A percentile compares a stretch with the other conserved stretches of the same genome.
phyloP scores from a whole-genome alignment of 2,888 invertebrate species.

The Conus canariensis region DNA sequence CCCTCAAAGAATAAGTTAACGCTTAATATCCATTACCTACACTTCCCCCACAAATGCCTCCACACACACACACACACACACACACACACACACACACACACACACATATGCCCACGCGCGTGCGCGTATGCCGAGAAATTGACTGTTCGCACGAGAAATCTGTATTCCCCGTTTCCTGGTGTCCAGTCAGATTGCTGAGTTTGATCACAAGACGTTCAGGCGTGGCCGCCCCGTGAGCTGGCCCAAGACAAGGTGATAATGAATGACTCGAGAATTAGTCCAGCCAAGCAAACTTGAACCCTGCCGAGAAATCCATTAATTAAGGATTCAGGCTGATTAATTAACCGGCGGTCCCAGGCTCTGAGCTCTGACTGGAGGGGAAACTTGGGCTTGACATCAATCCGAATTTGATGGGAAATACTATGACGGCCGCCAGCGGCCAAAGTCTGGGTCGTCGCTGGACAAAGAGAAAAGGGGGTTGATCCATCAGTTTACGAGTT shows the following conservation, averaged over 20 bases:
- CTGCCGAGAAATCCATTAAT: constrained; percentile 13
- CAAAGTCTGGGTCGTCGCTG: too few relatives aligned
- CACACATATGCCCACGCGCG: neutral
- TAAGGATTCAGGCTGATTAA: constrained; percentile 32
- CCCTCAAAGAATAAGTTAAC: too few relatives aligned
- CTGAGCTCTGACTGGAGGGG: neutral
- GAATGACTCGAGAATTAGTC: constrained; percentile 9
- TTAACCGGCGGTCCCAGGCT: neutral
- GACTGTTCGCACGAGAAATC: neutral
- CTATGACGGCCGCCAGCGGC: neutral
- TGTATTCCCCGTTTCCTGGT: neutral
- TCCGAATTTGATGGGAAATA: constrained; percentile 30
- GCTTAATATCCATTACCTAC: too few relatives aligned
- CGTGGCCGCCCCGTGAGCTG: neutral
- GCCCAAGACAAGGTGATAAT: constrained; percentile 24
- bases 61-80: neutral
- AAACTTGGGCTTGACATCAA: constrained; percentile 26
- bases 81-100: neutral
- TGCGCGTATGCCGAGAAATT: too few relatives aligned
- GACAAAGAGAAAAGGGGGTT: neutral
- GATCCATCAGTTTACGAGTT: constrained; percentile 2
- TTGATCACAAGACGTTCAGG: neutral
- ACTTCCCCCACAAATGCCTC: too few relatives aligned
- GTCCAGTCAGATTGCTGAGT: constrained; percentile 1
- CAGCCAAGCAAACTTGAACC: constrained; percentile 32